phyloP scores from a whole-genome alignment of 2,113 vertebrate genomes.

The Heterocephalus glaber region DNA sequence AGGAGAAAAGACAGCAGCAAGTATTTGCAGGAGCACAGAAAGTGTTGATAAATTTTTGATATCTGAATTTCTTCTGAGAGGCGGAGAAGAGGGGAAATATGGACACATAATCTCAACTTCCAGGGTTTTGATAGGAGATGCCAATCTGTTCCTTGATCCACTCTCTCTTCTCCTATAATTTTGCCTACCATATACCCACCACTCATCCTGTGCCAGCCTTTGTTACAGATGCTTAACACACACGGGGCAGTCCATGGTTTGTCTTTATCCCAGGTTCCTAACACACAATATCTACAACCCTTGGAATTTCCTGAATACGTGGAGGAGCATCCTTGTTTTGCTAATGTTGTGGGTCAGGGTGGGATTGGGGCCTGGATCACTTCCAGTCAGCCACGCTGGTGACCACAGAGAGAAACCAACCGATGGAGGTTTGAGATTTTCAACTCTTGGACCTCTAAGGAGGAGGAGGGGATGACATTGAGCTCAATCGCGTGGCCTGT shows the following conservation, averaged over 20 bases:
- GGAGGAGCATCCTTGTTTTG: neutral
- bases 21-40: neutral
- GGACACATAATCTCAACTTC: neutral
- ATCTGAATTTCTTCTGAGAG: neutral
- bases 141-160: too few species aligned
- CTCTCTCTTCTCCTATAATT: neutral
- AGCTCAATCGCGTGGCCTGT: neutral
- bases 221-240: neutral
- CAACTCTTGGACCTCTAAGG: accelerated
- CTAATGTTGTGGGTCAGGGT: neutral
- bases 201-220: neutral
- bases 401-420: neutral
- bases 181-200: accelerated
- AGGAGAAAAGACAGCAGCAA: accelerated
- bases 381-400: neutral
- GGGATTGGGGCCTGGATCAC: accelerated
- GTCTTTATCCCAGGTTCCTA: neutral
- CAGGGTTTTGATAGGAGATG: neutral
- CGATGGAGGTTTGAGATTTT: neutral
- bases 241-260: too few species aligned
- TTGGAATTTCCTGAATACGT: neutral
- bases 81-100: neutral
- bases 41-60: accelerated
- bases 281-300: neutral
- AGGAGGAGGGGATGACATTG: accelerated